Conservation (phyloP, 2,797 vertebrate genomes). For the Trachops cirrhosus region DNA sequence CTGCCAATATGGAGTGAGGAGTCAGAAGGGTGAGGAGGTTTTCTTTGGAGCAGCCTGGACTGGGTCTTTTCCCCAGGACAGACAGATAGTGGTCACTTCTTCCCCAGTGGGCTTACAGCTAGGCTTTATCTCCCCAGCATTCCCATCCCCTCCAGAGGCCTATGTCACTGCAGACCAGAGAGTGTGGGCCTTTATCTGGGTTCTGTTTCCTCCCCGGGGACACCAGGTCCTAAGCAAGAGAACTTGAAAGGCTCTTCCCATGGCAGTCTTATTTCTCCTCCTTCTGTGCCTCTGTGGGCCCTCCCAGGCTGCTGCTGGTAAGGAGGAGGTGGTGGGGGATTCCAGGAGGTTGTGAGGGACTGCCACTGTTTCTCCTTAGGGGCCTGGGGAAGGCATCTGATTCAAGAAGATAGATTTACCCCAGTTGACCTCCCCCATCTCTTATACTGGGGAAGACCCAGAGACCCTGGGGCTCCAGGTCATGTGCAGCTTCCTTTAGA, state of each 20-base stretch:
- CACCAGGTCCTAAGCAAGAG: neutral
- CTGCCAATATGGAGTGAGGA: neutral
- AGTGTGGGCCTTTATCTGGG: constrained; percentile 49
- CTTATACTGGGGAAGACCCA: neutral
- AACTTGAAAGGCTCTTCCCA: constrained; percentile 26
- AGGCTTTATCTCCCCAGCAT: constrained; percentile 35
- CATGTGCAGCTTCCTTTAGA: neutral
- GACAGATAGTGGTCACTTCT: neutral
- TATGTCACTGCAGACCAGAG: neutral
- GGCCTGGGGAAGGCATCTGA: neutral
- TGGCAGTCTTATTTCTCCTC: constrained; percentile 42
- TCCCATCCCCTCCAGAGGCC: neutral
- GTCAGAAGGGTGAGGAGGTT: neutral
- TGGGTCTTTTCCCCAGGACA: neutral
- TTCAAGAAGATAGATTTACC: neutral
- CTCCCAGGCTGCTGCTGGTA: constrained; percentile 55
- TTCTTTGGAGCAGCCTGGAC: neutral
- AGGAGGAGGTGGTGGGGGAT: neutral
- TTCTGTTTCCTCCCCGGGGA: constrained; percentile 43
- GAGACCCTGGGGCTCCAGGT: neutral
- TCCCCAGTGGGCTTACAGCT: neutral
- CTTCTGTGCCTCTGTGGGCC: neutral
- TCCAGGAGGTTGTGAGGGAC: neutral
- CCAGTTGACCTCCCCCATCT: neutral
- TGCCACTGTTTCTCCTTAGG: neutral